Base-by-base conservation (phyloP, 2,113 vertebrate species). In the Protomyctophum bolini region DNA sequence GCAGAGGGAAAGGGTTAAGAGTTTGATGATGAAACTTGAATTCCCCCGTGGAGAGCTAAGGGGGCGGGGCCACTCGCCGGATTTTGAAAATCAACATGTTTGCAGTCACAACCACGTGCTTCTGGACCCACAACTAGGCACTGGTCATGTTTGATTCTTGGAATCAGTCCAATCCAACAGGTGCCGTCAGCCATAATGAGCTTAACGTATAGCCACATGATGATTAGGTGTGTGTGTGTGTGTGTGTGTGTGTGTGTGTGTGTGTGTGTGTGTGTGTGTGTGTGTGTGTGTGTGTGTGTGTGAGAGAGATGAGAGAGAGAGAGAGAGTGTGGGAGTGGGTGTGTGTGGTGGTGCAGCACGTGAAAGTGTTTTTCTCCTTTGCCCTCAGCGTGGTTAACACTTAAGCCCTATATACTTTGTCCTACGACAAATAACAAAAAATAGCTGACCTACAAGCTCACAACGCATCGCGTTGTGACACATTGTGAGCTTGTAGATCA, bases 81-180 rank as follows among this genome's bases (percentile, higher is more conserved):
- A 74, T 82, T 92, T 92, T 91, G 86, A 90, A 91, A 89, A 89
- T 88, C 86, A 89, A 92, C 87, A 87, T 72, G 68, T 80, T 59
- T 66, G 66, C 3, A 41, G 33, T 41, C 72, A 59, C 66, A 61
- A 56, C 80, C 85, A 86, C 76, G 65, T 90, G 86, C 67, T 72
- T 58, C 50, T 79, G 68, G 70, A 68, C 21, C 70, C 75, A 61
- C 33, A 59, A 41, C 33, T 50, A 54, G 73, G 63, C 41, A 8
- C 21, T 63, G 46, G 62, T 33, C n/a, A 54, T 28, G 1, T 77
- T 73, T 69, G 41, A 46, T 41, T 72, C 46, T 6, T 58, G 5
- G 68, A 61, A 63, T 64, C 63, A 58, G 73, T 8, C 63, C 56
- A 61, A 69, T 8, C 63, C 56, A 61, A 69, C 60, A 78, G 79